Evolutionary conservation across 2,113 vertebrate genomes (phyloP).

Genomic region (Xenopus laevis): DNA sequence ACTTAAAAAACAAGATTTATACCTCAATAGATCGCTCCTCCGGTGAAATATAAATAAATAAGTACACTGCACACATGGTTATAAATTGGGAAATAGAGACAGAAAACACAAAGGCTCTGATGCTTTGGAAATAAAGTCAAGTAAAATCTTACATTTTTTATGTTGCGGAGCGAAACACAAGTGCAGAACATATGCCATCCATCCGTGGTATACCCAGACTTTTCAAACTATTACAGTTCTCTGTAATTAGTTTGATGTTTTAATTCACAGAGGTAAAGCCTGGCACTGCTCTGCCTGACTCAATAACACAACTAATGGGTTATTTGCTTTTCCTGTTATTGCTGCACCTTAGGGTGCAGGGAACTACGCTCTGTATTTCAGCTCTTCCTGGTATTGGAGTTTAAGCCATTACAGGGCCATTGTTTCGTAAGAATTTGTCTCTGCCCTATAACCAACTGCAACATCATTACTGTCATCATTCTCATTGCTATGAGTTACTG

Average conservation of each 20-base stretch:
- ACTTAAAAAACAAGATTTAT: constrained; percentile 7
- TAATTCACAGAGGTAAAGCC: not conserved
- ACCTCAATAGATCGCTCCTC: not conserved
- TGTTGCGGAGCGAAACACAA: not conserved
- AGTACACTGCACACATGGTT: not conserved
- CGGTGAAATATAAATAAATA: not conserved
- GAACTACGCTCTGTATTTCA: too few relatives aligned
- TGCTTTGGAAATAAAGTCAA: too few relatives aligned
- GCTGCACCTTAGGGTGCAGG: not conserved
- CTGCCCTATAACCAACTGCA: too few relatives aligned
- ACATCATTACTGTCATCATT: too few relatives aligned
- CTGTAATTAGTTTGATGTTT: not conserved
- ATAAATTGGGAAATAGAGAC: not conserved
- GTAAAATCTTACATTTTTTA: not conserved
- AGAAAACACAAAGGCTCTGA: not conserved
- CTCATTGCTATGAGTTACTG: too few relatives aligned
- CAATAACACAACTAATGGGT: not conserved
- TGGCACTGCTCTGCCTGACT: not conserved
- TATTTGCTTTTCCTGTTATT: not conserved
- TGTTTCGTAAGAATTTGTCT: not conserved
- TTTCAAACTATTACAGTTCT: not conserved
- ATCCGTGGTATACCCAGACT: not conserved
- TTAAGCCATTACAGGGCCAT: too few relatives aligned
- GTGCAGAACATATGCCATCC: not conserved
- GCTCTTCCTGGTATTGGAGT: too few relatives aligned